These are phyloP conservation scores for Nezara viridula DNA, from an alignment of 2,888 invertebrate genomes.

Conservation along the genomic window DNA sequence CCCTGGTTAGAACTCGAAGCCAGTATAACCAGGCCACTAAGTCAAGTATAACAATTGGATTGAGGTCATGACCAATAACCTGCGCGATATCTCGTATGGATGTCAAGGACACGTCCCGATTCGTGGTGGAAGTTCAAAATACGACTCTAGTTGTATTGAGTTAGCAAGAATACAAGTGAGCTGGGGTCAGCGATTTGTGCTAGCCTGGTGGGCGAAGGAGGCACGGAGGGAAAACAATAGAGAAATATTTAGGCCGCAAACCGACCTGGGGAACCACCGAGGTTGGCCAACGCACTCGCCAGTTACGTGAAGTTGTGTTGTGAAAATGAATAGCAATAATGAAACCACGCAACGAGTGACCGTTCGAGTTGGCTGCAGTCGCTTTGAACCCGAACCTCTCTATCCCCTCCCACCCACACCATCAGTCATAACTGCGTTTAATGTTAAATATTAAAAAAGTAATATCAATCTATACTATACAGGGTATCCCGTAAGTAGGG, in stretches of 20 bases:
- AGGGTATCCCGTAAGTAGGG: too few species aligned
- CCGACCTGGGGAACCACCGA: not conserved
- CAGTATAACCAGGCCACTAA: not conserved
- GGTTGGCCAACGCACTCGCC: not conserved
- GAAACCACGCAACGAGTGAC: not conserved
- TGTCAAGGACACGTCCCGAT: not conserved
- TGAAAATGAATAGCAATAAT: constrained; percentile 41
- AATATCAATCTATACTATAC: too few species aligned
- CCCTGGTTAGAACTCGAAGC: not conserved
- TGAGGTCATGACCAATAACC: constrained; percentile 3
- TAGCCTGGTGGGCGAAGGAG: not conserved
- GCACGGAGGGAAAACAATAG: not conserved
- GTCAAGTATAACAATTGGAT: not conserved
- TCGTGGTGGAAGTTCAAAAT: not conserved
- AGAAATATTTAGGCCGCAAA: constrained; percentile 20
- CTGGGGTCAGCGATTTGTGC: not conserved
- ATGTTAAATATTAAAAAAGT: not conserved
- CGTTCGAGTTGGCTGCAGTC: not conserved
- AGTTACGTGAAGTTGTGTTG: not conserved
- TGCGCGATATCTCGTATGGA: not conserved
- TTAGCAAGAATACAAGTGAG: not conserved
- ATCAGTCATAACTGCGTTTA: not conserved
- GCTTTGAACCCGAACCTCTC: not conserved
- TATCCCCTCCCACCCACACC: not conserved
- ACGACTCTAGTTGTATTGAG: not conserved